phyloP scores from a whole-genome alignment of 2,113 vertebrate genomes.

The Oryzias melastigma region DNA sequence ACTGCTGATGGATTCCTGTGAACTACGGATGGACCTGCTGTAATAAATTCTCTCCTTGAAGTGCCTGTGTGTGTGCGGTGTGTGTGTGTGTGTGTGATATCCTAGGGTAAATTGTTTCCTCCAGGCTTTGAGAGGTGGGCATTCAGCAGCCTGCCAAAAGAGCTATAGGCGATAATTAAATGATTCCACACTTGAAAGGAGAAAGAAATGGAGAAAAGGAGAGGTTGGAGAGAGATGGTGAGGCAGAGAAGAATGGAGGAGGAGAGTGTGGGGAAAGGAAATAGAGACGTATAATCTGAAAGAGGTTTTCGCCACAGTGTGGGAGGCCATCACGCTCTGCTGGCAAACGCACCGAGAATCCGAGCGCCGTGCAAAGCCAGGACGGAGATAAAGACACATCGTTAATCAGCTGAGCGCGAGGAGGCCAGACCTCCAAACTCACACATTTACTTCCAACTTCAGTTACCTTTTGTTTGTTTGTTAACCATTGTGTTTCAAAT shows the following conservation, averaged over 20 bases:
- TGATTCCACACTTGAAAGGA: conserved; percentile 78
- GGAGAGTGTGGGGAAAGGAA: conserved; percentile 40
- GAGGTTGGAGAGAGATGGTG: conserved; percentile 25
- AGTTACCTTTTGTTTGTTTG: conserved; percentile 13
- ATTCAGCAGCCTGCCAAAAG: conserved; percentile 81
- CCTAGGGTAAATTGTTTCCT: conserved; percentile 77
- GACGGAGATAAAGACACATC: conserved; percentile 51
- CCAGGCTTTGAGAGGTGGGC: conserved; percentile 82
- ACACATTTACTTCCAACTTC: conserved; percentile 33
- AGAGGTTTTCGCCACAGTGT: conserved; percentile 44
- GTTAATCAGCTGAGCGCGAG: conserved; percentile 64
- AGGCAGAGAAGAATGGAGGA: conserved; percentile 27
- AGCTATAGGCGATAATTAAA: conserved; percentile 80
- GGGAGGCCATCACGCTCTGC: conserved; percentile 57
- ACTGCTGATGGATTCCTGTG: conserved; percentile 64
- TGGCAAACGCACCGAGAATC: conserved; percentile 53
- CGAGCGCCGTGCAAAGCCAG: conserved; percentile 50
- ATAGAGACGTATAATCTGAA: conserved; percentile 55
- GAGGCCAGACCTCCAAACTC: conserved; percentile 50
- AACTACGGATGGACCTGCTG: conserved; percentile 73
- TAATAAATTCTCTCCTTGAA: conserved; percentile 72
- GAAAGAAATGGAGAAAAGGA: conserved; percentile 67
- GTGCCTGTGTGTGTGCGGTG: conserved; percentile 33
- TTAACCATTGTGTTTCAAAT: neutral
- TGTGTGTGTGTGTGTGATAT: conserved; percentile 60